These are phyloP conservation scores for Drosophila novamexicana DNA, from an alignment of 1,140 invertebrate species.

Conservation along the genomic window DNA sequence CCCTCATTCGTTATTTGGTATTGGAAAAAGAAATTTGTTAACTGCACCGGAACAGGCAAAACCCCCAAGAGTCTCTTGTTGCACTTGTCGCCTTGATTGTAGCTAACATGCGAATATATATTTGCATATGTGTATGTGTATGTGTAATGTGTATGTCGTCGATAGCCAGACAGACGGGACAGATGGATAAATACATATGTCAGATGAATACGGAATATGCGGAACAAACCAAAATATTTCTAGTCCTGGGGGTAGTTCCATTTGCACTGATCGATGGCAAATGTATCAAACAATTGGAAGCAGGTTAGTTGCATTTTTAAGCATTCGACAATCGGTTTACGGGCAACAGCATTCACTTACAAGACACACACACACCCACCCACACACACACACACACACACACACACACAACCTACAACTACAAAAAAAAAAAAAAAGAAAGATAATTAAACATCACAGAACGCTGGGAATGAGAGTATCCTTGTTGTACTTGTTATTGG, in stretches of 20 bases:
- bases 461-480: slow-evolving; percentile 38
- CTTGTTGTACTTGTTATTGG: slow-evolving; percentile 37
- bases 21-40: not conserved
- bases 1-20: too few species aligned
- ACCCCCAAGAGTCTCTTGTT: not conserved
- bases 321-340: slow-evolving; percentile 29
- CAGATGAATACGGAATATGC: not conserved
- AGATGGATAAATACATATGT: not conserved
- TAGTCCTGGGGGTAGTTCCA: slow-evolving; percentile 14
- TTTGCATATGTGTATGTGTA: not conserved
- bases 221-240: not conserved
- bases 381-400: slow-evolving; percentile 2
- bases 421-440: not conserved
- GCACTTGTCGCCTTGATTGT: not conserved
- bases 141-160: not conserved
- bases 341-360: slow-evolving; percentile 8
- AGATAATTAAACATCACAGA: slow-evolving; percentile 18
- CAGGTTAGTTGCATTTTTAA: slow-evolving; percentile 38
- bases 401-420: not conserved
- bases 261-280: slow-evolving; percentile 16
- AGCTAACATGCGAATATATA: not conserved
- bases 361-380: slow-evolving; percentile 10
- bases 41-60: slow-evolving; percentile 6
- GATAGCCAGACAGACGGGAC: slow-evolving; percentile 2
- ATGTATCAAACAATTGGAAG: slow-evolving; percentile 27